Evolutionary conservation across 2,888 invertebrate genomes (phyloP), one percentile per base, ranked within the genome.

Genomic region (Xestia rhomboidea): DNA sequence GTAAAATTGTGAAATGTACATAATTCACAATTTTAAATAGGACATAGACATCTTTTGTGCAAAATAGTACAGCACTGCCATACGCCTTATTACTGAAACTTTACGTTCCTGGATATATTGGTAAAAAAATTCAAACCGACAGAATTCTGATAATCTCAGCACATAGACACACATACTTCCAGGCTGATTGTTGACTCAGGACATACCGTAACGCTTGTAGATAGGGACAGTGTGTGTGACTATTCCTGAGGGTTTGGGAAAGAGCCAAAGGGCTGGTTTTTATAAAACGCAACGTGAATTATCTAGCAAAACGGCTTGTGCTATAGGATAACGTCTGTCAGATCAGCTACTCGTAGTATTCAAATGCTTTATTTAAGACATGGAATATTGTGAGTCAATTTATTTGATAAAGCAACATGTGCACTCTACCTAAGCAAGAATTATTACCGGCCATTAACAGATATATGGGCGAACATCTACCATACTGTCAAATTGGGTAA

Each of bases 401-500:
- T 51, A 60, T 69, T 63, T 57, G 15, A 30, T 68, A 57, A 67
- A 70, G 34, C 30, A 63, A 34, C 49, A 30, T 67, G 54, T 73
- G 70, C 34, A 21, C 41, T 60, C 10, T 11, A 69, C 54, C 30
- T 83, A 66, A 72, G 34, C 44, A 30, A 44, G 75, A 83, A 51
- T 69, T 70, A 83, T 76, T 57, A 76, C 57, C 21, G 72, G 38
- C 46, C 38, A 84, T 84, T 67, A 73, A 57, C 69, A 34, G 81
- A 80, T 46, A 73, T 70, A 81, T 84, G 73, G 66, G 30, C 63
- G 51, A 76, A 70, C 73, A 85, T 77, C 62, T 41, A 73, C 69
- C 44, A 70, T 27, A 57, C 78, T 78, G 74, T 77, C 82, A 63
- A 70, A 68, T 77, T 77, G 69, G 66, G 68, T 66, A 84, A 84